Conservation (phyloP, 1,140 invertebrate species). For the Agrilus planipennis region DNA sequence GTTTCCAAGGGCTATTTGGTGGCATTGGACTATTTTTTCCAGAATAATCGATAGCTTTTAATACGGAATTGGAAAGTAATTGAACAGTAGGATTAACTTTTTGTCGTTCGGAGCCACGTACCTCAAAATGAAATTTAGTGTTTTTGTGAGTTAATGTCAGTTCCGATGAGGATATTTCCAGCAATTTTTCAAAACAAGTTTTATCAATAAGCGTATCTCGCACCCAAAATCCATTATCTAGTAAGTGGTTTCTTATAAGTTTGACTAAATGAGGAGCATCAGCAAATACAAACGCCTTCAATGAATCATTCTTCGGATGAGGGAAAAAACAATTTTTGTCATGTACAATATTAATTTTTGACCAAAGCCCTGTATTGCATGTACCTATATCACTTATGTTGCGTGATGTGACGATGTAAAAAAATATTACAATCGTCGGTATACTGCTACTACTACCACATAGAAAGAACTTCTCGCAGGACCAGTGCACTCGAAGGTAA, state of each 20-base stretch:
- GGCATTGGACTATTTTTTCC: constrained; percentile 6
- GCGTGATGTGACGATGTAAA: too few relatives aligned
- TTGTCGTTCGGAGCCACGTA: constrained; percentile 4
- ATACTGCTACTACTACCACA: too few relatives aligned
- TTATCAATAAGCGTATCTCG: neutral
- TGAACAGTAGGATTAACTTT: constrained; percentile 3
- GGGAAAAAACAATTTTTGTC: constrained; percentile 4
- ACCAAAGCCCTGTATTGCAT: neutral
- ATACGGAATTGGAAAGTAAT: constrained; percentile 2
- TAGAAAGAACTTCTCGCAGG: too few relatives aligned
- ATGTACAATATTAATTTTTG: neutral
- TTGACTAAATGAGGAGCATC: neutral
- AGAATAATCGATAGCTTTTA: constrained; percentile 3
- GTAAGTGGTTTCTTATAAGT: neutral
- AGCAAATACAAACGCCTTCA: neutral
- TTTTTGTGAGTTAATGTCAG: constrained; percentile 6
- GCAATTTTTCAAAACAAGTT: neutral
- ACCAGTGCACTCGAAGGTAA: too few relatives aligned
- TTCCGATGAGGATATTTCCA: neutral
- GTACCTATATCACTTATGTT: too few relatives aligned
- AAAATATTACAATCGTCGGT: too few relatives aligned
- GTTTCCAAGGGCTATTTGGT: too few relatives aligned
- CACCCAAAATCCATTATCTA: constrained; percentile 1
- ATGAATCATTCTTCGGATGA: neutral
- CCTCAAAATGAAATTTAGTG: constrained; percentile 2